These are phyloP conservation scores for Channa maculata DNA, from an alignment of 2,113 vertebrate species.

Conservation along the genomic window DNA sequence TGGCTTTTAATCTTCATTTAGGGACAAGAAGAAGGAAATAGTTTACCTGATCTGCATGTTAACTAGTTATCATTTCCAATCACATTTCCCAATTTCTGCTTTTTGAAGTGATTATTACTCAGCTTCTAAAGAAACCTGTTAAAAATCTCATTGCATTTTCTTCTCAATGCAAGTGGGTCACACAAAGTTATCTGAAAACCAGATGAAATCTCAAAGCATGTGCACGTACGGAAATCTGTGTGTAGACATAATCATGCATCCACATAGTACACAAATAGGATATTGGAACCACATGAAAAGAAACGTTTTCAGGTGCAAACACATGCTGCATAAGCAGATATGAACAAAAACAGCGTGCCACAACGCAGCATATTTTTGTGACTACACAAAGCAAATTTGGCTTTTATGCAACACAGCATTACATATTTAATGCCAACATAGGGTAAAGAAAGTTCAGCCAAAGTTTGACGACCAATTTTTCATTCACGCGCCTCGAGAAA, in stretches of 20 bases:
- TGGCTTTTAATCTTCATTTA: conserved; percentile 40
- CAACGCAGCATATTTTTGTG: conserved; percentile 3
- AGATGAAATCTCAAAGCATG: conserved; percentile 42
- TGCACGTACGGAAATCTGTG: background rate
- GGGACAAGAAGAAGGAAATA: background rate
- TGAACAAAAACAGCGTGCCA: conserved; percentile 23
- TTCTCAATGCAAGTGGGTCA: background rate
- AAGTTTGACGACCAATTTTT: conserved; percentile 78
- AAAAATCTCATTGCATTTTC: conserved; percentile 34
- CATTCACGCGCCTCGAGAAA: conserved; percentile 66
- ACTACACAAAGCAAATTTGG: conserved; percentile 30
- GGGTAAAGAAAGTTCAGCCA: conserved; percentile 74
- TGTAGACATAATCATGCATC: background rate
- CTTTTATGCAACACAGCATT: conserved; percentile 32
- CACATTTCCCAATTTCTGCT: conserved; percentile 17
- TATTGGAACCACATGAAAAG: conserved; percentile 19
- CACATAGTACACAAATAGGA: background rate
- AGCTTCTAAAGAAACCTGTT: conserved; percentile 19
- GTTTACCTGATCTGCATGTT: conserved; percentile 28
- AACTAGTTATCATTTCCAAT: background rate
- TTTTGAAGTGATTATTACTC: conserved; percentile 55
- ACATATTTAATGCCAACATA: conserved; percentile 66
- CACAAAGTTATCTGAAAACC: conserved; percentile 41
- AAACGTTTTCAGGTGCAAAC: conserved; percentile 2
- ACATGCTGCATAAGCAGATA: conserved; percentile 18